Evolutionary conservation across 2,113 vertebrate species (phyloP).

Genomic region (Odontophorus gujanensis): DNA sequence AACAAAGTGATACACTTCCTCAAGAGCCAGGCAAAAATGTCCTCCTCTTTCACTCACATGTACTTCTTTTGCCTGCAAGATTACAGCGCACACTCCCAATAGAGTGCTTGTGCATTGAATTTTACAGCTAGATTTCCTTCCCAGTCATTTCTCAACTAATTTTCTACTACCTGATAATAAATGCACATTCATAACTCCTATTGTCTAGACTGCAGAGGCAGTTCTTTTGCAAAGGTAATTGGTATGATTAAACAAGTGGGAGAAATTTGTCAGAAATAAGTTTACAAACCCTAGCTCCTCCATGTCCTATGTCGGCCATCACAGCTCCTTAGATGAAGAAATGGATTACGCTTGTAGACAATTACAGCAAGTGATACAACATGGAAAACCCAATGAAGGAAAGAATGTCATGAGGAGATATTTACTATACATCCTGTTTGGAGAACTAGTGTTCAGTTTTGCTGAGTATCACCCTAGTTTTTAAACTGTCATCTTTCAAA

Average conservation of each 20-base stretch:
- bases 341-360: background rate
- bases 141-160: background rate
- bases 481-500: background rate
- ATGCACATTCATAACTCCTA: background rate
- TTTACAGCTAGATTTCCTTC: background rate
- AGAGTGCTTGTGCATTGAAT: background rate
- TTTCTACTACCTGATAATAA: background rate
- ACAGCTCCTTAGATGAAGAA: background rate
- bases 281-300: background rate
- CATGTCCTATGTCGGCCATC: background rate
- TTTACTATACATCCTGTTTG: background rate
- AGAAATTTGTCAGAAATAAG: background rate
- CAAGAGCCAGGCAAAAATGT: background rate
- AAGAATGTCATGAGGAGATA: background rate
- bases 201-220: background rate
- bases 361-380: background rate
- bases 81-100: background rate
- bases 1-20: background rate
- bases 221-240: background rate
- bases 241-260: background rate
- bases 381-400: background rate
- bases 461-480: background rate
- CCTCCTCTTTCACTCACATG: background rate
- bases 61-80: fast-evolving
- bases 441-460: background rate